phyloP scores from a whole-genome alignment of 2,113 vertebrate genomes.

The Poeciliopsis retropinna region DNA sequence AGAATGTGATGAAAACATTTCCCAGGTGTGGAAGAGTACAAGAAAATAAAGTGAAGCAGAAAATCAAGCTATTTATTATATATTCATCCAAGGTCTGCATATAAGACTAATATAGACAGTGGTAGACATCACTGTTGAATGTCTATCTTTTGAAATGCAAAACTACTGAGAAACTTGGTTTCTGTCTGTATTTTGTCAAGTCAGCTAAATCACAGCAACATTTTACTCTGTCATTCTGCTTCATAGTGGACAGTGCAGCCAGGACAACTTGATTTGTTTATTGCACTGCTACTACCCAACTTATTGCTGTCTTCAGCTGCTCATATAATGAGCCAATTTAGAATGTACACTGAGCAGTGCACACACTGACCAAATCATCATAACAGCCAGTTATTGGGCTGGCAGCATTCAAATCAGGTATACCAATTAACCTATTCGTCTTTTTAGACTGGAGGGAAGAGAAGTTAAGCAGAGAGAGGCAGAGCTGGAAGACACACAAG shows the following conservation, averaged over 20 bases:
- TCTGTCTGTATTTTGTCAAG: background rate
- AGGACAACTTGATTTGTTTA: background rate
- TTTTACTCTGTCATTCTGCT: background rate
- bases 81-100: no score
- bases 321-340: background rate
- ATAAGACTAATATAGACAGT: no score
- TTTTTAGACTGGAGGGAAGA: background rate
- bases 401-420: background rate
- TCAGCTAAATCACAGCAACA: background rate
- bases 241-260: background rate
- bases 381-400: background rate
- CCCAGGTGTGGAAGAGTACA: no score
- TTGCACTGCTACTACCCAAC: background rate
- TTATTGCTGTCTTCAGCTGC: background rate
- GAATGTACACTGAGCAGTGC: background rate
- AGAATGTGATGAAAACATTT: no score
- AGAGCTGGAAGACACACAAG: background rate
- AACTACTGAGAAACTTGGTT: background rate
- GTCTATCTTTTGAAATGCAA: background rate
- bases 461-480: background rate
- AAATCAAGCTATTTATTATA: no score
- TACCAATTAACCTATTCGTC: background rate
- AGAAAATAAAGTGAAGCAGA: no score
- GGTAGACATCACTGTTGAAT: background rate
- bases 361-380: background rate